Evolutionary conservation across 2,113 vertebrate genomes (phyloP), one percentile per base, ranked within the genome.

Genomic region (Amphilophus citrinellus): DNA sequence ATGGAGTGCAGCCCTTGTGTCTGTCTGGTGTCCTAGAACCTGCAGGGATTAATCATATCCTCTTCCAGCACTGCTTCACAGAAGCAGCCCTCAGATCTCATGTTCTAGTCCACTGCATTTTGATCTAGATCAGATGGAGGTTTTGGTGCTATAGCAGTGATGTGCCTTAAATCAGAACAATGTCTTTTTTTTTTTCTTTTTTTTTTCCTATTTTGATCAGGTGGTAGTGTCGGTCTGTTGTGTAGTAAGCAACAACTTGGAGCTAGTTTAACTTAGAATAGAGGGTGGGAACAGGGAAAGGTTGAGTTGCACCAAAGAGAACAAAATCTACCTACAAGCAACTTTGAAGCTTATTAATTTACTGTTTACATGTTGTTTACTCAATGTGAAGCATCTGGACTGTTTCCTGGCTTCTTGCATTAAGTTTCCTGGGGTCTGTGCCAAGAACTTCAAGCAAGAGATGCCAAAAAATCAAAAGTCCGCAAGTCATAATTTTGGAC

Each of bases 91-190:
- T 75, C 24, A 9, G 35, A 57, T 44, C 10, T 53, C 39, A 0
- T 22, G 66, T 77, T 71, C 65, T 65, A 20, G 47, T 17, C 22
- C 15, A 44, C 14, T 61, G 63, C 10, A 60, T 86, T 53, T 22
- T 13, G 17, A 84, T 79, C 3, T 22, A 76, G 77, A 76, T 84
- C 53, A 73, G 66, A 76, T 85, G 44, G 27, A 10, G 37, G 61
- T 50, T 57, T 81, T 35, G 30, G 35, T 59, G 15, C 24, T 75
- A 56, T 73, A 56, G 47, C 66, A 73, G 24, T 13, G 32, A 73
- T n/a, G 27, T 73, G 18, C 27, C 27, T 73, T 56, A 35, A 73
- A 73, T 56, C 27, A 56, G 47, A 73, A 73, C 44, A 73, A 73
- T 73, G 66, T 10, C 9, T 1, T 73, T 30, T 10, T 0, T 58